Percentiles rank a stretch among this genome's conserved stretches.
Conservation (phyloP, 64 coral and sea anemone species). For the Orbicella faveolata region DNA sequence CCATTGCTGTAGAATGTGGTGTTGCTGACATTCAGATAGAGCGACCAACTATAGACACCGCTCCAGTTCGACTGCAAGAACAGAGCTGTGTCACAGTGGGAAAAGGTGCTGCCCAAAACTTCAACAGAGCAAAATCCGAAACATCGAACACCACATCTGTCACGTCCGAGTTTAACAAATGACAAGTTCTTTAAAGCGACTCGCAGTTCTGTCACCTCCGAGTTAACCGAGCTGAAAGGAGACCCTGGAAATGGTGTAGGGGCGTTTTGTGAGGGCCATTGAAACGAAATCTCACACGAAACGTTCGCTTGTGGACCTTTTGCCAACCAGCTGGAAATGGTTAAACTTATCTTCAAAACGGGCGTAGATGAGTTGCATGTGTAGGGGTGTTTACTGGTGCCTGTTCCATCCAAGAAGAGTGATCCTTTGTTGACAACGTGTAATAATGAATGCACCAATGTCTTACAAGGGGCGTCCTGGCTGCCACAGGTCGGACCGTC, state of each 20-base stretch:
- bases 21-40: too few species aligned
- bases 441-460: not conserved
- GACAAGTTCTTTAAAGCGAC: not conserved
- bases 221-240: not conserved
- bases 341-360: not conserved
- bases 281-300: not conserved
- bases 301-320: not conserved
- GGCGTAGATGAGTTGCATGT: not conserved
- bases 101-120: not conserved
- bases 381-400: not conserved
- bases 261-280: not conserved
- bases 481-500: not conserved
- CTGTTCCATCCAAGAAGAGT: not conserved
- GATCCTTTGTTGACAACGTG: not conserved
- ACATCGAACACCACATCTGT: not conserved
- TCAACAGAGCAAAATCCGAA: not conserved
- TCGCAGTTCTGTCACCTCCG: not conserved
- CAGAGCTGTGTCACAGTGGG: not conserved
- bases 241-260: not conserved
- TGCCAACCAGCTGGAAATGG: not conserved
- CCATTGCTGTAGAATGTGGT: not conserved
- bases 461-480: not conserved
- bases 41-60: too few species aligned
- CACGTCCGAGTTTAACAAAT: not conserved
- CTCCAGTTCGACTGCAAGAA: too few species aligned